phyloP scores from a whole-genome alignment of 30 jellyfish, hydroid and myxozoan species.

The Pseudorhiza aurosa region DNA sequence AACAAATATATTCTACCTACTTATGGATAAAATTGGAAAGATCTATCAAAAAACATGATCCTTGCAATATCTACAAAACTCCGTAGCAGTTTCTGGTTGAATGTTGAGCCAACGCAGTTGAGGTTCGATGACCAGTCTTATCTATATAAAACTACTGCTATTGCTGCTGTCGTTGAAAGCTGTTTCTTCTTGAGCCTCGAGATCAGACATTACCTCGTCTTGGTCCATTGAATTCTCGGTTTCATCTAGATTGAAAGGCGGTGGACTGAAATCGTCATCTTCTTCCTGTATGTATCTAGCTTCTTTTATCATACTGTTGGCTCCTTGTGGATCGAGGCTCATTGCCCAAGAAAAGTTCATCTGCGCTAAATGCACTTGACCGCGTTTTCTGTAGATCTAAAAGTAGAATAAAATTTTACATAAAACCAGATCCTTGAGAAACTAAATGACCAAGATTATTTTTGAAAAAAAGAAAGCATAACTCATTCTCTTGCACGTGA shows the following conservation, averaged over 20 bases:
- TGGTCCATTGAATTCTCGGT: slow-evolving; percentile 24
- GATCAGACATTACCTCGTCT: slow-evolving; percentile 62
- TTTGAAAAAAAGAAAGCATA: no score
- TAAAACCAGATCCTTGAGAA: no score
- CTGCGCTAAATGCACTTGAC: slow-evolving; percentile 82
- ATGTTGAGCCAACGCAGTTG: background rate
- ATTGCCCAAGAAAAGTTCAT: slow-evolving; percentile 94
- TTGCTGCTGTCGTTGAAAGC: slow-evolving; percentile 33
- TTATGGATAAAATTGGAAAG: background rate
- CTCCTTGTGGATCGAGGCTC: slow-evolving; percentile 94
- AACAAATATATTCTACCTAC: background rate
- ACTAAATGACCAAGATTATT: no score
- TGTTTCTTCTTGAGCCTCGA: slow-evolving; percentile 35
- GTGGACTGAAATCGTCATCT: slow-evolving; percentile 53
- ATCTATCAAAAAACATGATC: background rate
- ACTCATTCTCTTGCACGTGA: no score
- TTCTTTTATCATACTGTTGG: slow-evolving; percentile 87
- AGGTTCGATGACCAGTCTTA: background rate
- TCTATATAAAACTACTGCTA: slow-evolving; percentile 30
- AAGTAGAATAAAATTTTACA: no score
- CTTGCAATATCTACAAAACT: background rate
- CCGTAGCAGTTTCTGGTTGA: background rate
- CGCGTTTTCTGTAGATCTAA: slow-evolving; percentile 76
- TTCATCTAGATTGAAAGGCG: slow-evolving; percentile 30
- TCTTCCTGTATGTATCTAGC: slow-evolving; percentile 76